Evolutionary conservation across 2,113 vertebrate species (phyloP).

Genomic region (Acrocephalus kingi): DNA sequence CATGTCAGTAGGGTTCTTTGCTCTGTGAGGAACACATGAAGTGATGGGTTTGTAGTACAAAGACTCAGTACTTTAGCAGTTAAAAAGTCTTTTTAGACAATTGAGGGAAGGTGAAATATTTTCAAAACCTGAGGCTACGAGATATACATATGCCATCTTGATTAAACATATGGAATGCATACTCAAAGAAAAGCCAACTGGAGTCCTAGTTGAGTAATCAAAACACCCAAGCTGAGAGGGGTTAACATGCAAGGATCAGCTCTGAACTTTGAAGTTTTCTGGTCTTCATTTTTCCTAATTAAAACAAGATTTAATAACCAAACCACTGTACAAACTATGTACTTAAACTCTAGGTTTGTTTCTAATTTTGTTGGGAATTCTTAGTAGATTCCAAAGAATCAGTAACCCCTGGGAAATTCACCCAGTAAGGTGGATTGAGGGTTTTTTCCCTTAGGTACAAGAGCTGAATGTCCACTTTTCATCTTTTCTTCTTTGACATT

Average conservation of each 20-base stretch:
- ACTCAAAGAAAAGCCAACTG: conserved; percentile 73
- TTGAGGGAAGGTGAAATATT: conserved; percentile 72
- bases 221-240: conserved; percentile 81
- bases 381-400: conserved; percentile 74
- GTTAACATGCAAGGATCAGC: conserved; percentile 79
- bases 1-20: background rate
- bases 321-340: conserved; percentile 79
- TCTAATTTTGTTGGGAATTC: conserved; percentile 79
- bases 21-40: background rate
- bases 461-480: background rate
- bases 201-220: conserved; percentile 77
- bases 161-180: conserved; percentile 82
- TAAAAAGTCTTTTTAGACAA: conserved; percentile 62
- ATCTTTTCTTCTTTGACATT: conserved; percentile 8
- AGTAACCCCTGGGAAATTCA: conserved; percentile 62
- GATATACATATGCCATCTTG: conserved; percentile 69
- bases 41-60: background rate
- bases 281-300: conserved; percentile 81
- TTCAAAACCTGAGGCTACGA: conserved; percentile 68
- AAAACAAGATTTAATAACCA: conserved; percentile 82
- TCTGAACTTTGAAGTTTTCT: conserved; percentile 80
- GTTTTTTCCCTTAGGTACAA: conserved; percentile 9
- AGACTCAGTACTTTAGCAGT: conserved; percentile 33
- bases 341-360: conserved; percentile 76
- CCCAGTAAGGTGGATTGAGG: conserved; percentile 55